Evolutionary conservation across 2,888 invertebrate species (phyloP).

Genomic region (Steinernema carpocapsae): DNA sequence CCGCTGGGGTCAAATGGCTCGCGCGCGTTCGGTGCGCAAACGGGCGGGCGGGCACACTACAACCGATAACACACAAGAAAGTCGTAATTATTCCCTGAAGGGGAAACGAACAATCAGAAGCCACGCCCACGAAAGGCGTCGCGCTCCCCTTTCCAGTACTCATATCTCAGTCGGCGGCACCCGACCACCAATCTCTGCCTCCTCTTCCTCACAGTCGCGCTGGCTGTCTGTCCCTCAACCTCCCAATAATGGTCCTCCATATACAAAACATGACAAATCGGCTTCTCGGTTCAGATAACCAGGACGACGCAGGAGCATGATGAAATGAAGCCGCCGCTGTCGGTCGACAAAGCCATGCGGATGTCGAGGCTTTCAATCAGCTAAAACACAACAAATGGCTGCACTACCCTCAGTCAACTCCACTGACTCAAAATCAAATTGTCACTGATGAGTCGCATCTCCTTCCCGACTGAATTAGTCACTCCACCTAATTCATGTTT

Average conservation of each 20-base stretch:
- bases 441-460: slow-evolving; percentile 27
- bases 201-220: no score
- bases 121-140: slow-evolving; percentile 18
- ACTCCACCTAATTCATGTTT: neutral
- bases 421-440: slow-evolving; percentile 16
- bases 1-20: slow-evolving; percentile 3
- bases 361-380: slow-evolving; percentile 24
- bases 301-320: neutral
- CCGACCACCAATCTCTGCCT: neutral
- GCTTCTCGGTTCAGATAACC: neutral
- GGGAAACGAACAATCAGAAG: slow-evolving; percentile 32
- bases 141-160: slow-evolving; percentile 20
- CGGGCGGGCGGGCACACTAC: slow-evolving; percentile 29
- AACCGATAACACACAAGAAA: slow-evolving; percentile 28
- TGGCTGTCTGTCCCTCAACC: neutral
- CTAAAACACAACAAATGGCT: neutral
- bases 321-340: no score
- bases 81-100: slow-evolving; percentile 34
- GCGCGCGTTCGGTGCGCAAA: slow-evolving; percentile 19
- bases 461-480: neutral
- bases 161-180: slow-evolving; percentile 18
- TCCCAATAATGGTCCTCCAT: neutral
- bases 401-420: neutral
- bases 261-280: slow-evolving; percentile 3
- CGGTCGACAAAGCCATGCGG: no score